Conservation (phyloP, 2,797 vertebrate genomes). For the Apodemus agrarius region DNA sequence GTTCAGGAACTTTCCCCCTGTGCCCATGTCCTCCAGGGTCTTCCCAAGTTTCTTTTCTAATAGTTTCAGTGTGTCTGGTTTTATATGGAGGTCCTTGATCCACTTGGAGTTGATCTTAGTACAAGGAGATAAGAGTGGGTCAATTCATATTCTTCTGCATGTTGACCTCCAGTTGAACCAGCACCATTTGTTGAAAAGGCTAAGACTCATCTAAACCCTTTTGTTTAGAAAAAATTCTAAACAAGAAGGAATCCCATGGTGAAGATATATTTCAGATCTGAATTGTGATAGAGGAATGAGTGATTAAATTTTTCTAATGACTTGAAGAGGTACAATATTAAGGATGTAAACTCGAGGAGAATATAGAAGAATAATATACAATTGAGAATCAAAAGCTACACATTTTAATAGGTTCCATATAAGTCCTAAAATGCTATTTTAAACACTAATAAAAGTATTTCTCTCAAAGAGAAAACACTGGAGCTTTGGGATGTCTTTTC, state of each 20-base stretch:
- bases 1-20: no score
- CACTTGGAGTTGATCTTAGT: no score
- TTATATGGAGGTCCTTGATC: no score
- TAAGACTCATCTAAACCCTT: background rate
- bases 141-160: no score
- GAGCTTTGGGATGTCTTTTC: conserved; percentile 73
- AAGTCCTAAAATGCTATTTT: conserved; percentile 71
- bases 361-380: conserved; percentile 50
- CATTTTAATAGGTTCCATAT: conserved; percentile 70
- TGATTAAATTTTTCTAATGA: background rate
- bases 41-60: no score
- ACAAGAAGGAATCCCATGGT: background rate
- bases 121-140: no score
- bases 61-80: no score
- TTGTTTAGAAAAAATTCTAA: background rate
- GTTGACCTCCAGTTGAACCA: no score
- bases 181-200: no score
- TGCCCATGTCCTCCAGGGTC: no score
- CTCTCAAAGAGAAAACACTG: conserved; percentile 74
- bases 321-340: conserved; percentile 7
- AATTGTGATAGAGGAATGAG: background rate
- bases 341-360: conserved; percentile 44
- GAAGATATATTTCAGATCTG: background rate
- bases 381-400: background rate
- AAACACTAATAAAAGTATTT: conserved; percentile 55